These are phyloP conservation scores for Bambusicola thoracicus DNA, from an alignment of 2,113 vertebrate species.

Conservation along the genomic window DNA sequence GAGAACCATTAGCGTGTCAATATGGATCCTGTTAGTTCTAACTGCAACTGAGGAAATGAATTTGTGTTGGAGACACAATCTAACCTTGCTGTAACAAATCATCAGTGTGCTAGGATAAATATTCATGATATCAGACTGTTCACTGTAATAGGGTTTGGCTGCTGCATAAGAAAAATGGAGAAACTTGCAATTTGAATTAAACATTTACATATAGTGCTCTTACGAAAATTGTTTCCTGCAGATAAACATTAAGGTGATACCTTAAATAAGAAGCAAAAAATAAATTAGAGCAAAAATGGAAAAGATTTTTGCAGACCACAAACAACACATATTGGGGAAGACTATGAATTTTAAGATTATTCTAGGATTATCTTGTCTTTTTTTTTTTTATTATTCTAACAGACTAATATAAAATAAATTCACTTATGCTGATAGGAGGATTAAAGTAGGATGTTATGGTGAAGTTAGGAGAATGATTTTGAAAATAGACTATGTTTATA, in stretches of 20 bases:
- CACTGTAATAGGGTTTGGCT: neutral
- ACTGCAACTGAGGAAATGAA: neutral
- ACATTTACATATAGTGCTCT: neutral
- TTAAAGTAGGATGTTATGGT: neutral
- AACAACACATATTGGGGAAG: fast-evolving
- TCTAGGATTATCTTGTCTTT: neutral
- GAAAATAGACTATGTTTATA: neutral
- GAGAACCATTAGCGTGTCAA: neutral
- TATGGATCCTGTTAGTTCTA: neutral
- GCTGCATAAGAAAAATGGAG: slow-evolving; percentile 10
- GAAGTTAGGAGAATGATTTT: neutral
- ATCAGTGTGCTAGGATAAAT: slow-evolving; percentile 25
- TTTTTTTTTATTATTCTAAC: neutral
- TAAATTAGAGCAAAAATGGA: neutral
- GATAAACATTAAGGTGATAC: slow-evolving; percentile 13
- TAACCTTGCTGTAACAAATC: slow-evolving; percentile 40
- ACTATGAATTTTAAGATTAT: neutral
- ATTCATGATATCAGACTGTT: slow-evolving; percentile 35
- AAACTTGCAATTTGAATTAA: slow-evolving; percentile 9
- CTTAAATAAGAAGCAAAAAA: neutral
- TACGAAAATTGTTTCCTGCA: neutral
- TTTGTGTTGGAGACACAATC: neutral
- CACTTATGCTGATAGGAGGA: neutral
- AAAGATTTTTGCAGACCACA: neutral
- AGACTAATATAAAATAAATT: neutral